Evolutionary conservation across 2,113 vertebrate genomes (phyloP).

Genomic region (Trogon surrucura): DNA sequence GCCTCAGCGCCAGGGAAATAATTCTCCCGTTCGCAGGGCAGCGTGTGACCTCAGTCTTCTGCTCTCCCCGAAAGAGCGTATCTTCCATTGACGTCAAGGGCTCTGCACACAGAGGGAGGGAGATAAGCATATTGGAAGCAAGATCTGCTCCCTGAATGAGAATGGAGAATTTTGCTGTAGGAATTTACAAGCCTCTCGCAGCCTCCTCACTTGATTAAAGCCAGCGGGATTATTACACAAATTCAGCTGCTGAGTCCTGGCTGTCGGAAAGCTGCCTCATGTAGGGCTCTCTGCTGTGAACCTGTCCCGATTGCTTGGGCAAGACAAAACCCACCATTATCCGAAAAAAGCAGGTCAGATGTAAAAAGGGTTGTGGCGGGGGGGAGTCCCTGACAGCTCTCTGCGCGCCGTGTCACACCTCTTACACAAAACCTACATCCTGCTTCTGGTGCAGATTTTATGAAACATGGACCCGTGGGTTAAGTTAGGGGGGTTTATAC

Average conservation of each 20-base stretch:
- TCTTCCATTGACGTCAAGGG: conserved; percentile 74
- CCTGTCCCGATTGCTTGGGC: background rate
- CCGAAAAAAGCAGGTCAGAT: background rate
- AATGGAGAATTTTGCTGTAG: conserved; percentile 59
- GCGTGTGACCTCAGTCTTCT: conserved; percentile 54
- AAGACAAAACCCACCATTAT: background rate
- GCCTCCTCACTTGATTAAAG: conserved; percentile 63
- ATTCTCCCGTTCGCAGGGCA: conserved; percentile 13
- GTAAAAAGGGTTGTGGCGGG: background rate
- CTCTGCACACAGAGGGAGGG: conserved; percentile 54
- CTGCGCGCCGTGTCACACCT: background rate
- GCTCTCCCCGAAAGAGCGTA: conserved; percentile 52
- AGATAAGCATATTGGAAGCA: conserved; percentile 62
- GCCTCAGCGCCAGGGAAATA: background rate
- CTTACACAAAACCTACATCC: background rate
- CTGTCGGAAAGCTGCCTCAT: background rate
- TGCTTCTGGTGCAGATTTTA: background rate
- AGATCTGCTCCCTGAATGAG: conserved; percentile 55
- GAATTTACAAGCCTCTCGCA: conserved; percentile 60
- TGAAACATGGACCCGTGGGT: background rate
- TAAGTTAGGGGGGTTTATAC: background rate
- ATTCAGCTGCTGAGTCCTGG: conserved; percentile 11
- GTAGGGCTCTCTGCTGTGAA: background rate
- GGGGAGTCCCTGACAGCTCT: background rate
- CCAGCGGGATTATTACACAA: conserved; percentile 19